Percentiles rank a stretch among this genome's conserved stretches.
phyloP scores from a whole-genome alignment of 1,140 invertebrate species.

The Stegodyphus dumicola region DNA sequence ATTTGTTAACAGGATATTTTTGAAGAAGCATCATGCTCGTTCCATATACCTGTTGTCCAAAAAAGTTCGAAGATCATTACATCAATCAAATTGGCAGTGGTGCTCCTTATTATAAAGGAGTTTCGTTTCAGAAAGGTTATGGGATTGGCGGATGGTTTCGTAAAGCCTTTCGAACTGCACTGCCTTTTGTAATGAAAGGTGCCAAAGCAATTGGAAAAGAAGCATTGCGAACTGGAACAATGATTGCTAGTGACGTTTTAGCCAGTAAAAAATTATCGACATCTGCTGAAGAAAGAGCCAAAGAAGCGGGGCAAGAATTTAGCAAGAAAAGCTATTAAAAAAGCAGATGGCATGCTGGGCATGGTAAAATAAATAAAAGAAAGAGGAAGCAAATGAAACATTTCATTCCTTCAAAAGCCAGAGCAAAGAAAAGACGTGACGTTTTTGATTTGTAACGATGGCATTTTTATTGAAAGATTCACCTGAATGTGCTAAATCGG shows the following conservation, averaged over 20 bases:
- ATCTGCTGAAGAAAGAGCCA: background rate
- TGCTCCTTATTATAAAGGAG: background rate
- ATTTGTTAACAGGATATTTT: background rate
- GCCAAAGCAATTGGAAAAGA: conserved; percentile 2
- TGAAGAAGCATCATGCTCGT: too few species aligned
- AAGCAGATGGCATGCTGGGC: conserved; percentile 11
- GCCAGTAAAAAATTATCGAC: background rate
- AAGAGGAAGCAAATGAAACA: background rate
- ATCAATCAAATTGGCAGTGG: background rate
- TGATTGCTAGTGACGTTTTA: background rate
- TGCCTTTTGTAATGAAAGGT: background rate
- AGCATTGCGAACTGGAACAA: background rate
- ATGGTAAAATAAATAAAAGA: background rate
- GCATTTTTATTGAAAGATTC: background rate
- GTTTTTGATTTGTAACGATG: background rate
- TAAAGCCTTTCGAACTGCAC: background rate
- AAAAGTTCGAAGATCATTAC: too few species aligned
- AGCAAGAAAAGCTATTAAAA: conserved; percentile 7
- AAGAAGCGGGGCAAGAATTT: conserved; percentile 11
- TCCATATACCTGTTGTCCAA: too few species aligned
- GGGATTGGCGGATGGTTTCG: background rate
- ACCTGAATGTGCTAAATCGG: conserved; percentile 13
- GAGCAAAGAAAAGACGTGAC: background rate
- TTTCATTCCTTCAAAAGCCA: background rate
- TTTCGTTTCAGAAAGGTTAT: background rate